phyloP scores from a whole-genome alignment of 1,140 invertebrate genomes.

The Belonocnema kinseyi region DNA sequence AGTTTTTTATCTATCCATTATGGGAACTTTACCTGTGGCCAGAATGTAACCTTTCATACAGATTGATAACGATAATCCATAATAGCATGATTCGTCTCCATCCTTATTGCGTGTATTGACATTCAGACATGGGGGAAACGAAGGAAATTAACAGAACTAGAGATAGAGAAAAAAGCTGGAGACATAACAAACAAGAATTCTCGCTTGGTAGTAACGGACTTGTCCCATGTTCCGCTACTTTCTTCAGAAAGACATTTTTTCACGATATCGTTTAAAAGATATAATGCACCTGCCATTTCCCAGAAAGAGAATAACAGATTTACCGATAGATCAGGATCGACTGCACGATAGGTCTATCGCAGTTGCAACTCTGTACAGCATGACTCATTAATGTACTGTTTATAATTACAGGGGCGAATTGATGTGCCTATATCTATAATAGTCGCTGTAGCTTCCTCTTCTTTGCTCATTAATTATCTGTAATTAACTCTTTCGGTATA shows the following conservation, averaged over 20 bases:
- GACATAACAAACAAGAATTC: slow-evolving; percentile 22
- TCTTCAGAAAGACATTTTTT: slow-evolving; percentile 25
- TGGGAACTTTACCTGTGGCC: slow-evolving; percentile 4
- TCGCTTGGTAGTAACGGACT: slow-evolving; percentile 18
- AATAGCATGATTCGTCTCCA: neutral
- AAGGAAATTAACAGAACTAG: neutral
- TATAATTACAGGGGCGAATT: slow-evolving; percentile 10
- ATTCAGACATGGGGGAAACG: neutral
- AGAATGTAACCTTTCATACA: slow-evolving; percentile 11
- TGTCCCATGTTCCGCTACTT: slow-evolving; percentile 12
- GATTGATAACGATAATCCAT: neutral
- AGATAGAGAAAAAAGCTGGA: neutral
- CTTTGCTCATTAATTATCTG: slow-evolving; percentile 8
- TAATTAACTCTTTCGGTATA: neutral
- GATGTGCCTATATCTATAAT: slow-evolving; percentile 23
- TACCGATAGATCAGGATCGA: slow-evolving; percentile 12
- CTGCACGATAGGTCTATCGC: neutral
- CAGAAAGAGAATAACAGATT: slow-evolving; percentile 22
- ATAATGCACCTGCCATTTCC: slow-evolving; percentile 18
- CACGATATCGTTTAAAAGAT: slow-evolving; percentile 24
- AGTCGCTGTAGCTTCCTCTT: slow-evolving; percentile 9
- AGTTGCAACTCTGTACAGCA: neutral
- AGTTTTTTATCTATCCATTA: too few relatives aligned
- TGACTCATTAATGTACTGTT: slow-evolving; percentile 5
- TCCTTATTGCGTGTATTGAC: slow-evolving; percentile 17